phyloP scores from a whole-genome alignment of 35 echinoderm and acorn worm species.

The Ophiothrix spiculata region DNA sequence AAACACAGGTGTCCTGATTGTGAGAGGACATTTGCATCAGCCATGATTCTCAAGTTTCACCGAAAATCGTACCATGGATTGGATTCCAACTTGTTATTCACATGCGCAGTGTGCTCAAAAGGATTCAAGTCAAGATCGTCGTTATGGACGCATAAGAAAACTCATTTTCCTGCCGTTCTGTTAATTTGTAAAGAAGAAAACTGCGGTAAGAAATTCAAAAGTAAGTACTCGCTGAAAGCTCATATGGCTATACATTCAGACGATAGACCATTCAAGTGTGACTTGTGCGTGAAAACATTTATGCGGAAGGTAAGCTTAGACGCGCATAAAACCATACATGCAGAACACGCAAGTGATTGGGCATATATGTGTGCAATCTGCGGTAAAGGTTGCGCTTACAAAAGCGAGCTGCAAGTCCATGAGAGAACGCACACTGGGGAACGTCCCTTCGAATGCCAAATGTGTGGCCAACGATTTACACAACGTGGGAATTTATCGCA shows the following conservation, averaged over 20 bases:
- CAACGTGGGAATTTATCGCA: neutral
- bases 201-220: neutral
- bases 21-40: neutral
- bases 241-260: neutral
- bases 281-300: neutral
- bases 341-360: neutral
- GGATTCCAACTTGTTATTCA: too few relatives aligned
- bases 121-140: neutral
- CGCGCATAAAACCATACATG: neutral
- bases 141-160: neutral
- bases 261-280: neutral
- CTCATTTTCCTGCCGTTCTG: neutral
- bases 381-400: neutral
- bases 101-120: neutral
- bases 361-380: neutral
- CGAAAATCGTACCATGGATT: neutral
- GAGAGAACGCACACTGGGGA: neutral
- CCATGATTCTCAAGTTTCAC: neutral
- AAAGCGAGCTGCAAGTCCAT: neutral
- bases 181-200: neutral
- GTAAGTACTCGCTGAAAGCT: neutral
- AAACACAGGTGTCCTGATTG: neutral
- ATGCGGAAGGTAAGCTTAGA: neutral
- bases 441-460: neutral
- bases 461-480: neutral